Base-by-base conservation (phyloP, 2,888 invertebrate species). In the Epirrhoe alternata region DNA sequence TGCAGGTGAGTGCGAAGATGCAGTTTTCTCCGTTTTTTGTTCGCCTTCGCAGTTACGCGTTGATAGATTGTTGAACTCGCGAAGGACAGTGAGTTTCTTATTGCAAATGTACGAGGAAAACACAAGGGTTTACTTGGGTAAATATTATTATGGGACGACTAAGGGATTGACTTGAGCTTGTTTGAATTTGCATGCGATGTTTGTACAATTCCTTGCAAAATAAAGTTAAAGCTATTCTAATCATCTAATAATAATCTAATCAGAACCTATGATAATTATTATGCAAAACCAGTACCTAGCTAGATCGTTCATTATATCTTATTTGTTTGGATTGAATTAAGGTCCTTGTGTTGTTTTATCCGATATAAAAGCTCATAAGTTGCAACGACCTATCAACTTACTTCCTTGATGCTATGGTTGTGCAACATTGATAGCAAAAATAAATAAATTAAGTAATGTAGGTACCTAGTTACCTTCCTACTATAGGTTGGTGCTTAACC, bases 1-100 rank as follows among this genome's bases (percentile, higher is more conserved):
- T 92, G 92, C 90, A 90, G 88, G 91, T 91, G 68, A 86, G 88
- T 82, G 75, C 77, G 76, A 55, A 59, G 66, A 69, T 52, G 68
- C 68, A 66, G 83, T 84, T 84, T 81, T 79, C 80, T 76, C 80
- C 74, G 77, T 76, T 77, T 53, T 69, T 70, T 61, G 71, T 69
- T 72, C 73, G 74, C 73, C 80, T 73, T 75, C 74, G 66, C 77
- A 73, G 70, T 74, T 77, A 66, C 66, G 69, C 72, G 69, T 71
- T 56, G 68, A 54, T 76, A 77, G 78, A 77, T 77, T 78, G 74
- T 79, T 78, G 75, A 77, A 79, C 74, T 68, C 66, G 52, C 68
- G 80, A 85, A 87, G 86, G 87, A 80, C 86, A 74, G 78, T 80
- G 61, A 64, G 81, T 81, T 83, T 79, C 74, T 74, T 76, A 71